Percentiles rank a stretch among this genome's conserved stretches.
Evolutionary conservation across 2,888 invertebrate genomes (phyloP).

Genomic region (Candidula unifasciata): DNA sequence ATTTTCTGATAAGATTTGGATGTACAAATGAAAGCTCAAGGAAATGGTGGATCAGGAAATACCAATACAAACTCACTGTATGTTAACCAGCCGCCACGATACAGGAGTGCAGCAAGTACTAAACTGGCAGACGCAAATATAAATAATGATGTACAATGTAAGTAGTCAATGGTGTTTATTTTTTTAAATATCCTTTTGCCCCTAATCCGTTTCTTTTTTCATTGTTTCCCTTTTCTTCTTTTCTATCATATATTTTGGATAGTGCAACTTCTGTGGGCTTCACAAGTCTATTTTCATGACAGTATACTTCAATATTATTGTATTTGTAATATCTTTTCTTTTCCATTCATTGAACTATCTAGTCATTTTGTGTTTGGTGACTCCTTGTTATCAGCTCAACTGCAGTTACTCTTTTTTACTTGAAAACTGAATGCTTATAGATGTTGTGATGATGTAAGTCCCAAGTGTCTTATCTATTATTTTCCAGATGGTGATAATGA

Average conservation of each 20-base stretch:
- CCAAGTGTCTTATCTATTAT: background rate
- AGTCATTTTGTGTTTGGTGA: too few species aligned
- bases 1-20: slow-evolving; percentile 5
- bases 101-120: background rate
- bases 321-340: too few species aligned
- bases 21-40: background rate
- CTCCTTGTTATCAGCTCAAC: too few species aligned
- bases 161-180: slow-evolving; percentile 5
- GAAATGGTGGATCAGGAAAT: slow-evolving; percentile 23
- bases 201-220: too few species aligned
- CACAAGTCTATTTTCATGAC: too few species aligned
- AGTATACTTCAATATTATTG: too few species aligned
- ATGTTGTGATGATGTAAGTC: too few species aligned
- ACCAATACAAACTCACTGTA: slow-evolving; percentile 26
- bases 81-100: background rate
- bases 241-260: too few species aligned
- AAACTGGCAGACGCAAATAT: background rate
- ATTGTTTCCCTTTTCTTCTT: background rate
- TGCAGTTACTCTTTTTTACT: too few species aligned
- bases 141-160: slow-evolving; percentile 6
- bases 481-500: slow-evolving; percentile 16
- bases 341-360: too few species aligned
- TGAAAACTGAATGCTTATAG: background rate
- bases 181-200: too few species aligned
- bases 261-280: background rate